Conservation (phyloP, 2,113 vertebrate genomes). For the Phrynosoma platyrhinos region DNA sequence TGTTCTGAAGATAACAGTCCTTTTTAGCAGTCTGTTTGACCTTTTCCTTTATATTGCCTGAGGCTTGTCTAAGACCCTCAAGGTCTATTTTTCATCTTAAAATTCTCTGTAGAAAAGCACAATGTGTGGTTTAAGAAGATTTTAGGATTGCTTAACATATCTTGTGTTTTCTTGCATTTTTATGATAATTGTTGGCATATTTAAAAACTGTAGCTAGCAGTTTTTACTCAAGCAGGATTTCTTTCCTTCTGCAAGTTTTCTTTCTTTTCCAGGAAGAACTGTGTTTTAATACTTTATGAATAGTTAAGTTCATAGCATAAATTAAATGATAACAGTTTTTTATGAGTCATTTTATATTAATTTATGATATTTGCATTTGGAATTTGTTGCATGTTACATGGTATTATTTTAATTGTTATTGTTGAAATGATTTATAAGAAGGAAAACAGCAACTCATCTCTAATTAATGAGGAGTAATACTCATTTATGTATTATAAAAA, state of each 20-base stretch:
- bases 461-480: neutral
- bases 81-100: slow-evolving; percentile 88
- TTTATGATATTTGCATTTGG: slow-evolving; percentile 48
- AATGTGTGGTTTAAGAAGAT: slow-evolving; percentile 77
- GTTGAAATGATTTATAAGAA: neutral
- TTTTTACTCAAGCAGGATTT: slow-evolving; percentile 71
- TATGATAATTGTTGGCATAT: slow-evolving; percentile 68
- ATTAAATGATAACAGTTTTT: slow-evolving; percentile 57
- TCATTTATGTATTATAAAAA: too few relatives aligned
- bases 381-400: slow-evolving; percentile 13
- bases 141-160: slow-evolving; percentile 75
- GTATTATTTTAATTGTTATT: neutral
- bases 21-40: slow-evolving; percentile 91
- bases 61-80: slow-evolving; percentile 87
- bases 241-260: slow-evolving; percentile 69
- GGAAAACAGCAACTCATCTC: neutral
- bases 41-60: slow-evolving; percentile 90
- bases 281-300: slow-evolving; percentile 78
- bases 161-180: slow-evolving; percentile 65
- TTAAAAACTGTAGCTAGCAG: slow-evolving; percentile 64
- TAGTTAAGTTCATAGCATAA: slow-evolving; percentile 65
- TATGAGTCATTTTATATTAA: slow-evolving; percentile 49
- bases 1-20: slow-evolving; percentile 87
- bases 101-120: slow-evolving; percentile 82
- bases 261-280: slow-evolving; percentile 69